phyloP scores from a whole-genome alignment of 2,888 invertebrate species.

The Tortrix viridana region DNA sequence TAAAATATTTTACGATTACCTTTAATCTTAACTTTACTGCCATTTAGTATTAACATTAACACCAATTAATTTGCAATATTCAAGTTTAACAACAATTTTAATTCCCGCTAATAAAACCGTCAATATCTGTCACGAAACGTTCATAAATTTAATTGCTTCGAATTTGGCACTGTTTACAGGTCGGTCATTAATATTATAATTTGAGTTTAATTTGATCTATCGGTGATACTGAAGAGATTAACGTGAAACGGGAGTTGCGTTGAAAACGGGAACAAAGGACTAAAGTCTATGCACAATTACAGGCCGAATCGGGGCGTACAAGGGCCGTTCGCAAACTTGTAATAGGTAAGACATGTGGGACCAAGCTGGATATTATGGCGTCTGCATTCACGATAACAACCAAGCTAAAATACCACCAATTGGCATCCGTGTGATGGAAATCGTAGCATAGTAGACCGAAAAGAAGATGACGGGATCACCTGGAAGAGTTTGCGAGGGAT shows the following conservation, averaged over 20 bases:
- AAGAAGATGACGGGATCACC: no score
- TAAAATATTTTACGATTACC: no score
- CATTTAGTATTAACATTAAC: conserved; percentile 10
- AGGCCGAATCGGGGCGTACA: no score
- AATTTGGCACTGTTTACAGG: conserved; percentile 24
- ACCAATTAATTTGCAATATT: conserved; percentile 25
- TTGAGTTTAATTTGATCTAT: conserved; percentile 17
- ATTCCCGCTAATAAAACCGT: conserved; percentile 59
- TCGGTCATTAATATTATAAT: conserved; percentile 28
- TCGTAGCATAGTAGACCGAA: no score
- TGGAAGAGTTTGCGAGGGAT: no score
- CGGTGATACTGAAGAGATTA: neutral
- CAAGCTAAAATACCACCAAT: no score
- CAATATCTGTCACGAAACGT: conserved; percentile 45
- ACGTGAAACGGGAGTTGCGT: neutral
- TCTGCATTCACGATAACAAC: no score
- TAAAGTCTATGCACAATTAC: no score
- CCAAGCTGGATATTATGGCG: no score
- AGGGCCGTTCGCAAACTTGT: no score
- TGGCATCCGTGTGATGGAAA: no score
- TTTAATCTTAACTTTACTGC: neutral
- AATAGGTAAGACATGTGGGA: no score
- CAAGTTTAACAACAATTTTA: conserved; percentile 54
- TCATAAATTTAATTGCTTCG: conserved; percentile 16
- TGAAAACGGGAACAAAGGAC: neutral